Evolutionary conservation across 2,888 invertebrate genomes (phyloP), one percentile per base, ranked within the genome.

Genomic region (Drosophila helvetica): DNA sequence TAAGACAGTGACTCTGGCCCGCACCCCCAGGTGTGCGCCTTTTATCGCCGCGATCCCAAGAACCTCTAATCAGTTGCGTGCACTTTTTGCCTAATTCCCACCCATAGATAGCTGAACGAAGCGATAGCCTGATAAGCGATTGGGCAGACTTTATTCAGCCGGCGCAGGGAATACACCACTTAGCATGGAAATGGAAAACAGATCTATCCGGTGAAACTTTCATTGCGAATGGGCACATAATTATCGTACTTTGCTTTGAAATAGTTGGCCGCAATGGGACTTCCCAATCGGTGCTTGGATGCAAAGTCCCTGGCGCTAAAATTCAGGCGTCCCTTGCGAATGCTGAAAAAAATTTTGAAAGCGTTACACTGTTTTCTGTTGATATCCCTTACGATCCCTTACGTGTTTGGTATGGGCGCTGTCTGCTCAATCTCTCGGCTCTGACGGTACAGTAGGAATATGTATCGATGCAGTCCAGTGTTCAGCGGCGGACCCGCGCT

Each of bases 401-500:
- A 90, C 90, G 67, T 78, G 19, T 80, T 89, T 15, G 77, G 45
- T 57, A 89, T 88, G 22, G 74, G 67, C 50, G 67, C 72, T n/a
- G 78, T 38, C 1, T 78, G 66, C 7, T 79, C 71, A 6, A 83
- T 72, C 63, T 53, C 61, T 6, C 42, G 19, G 18, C 6, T 25
- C 85, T 97, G 97, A 82, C 95, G 94, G 92, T 95, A 97, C 0
- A 96, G 92, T 30, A 97, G 91, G 90, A 95, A 96, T n/a, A 96
- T 95, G 91, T 97, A 97, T 62, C 97, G 94, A 91, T 97, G 97
- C 9, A 94, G 93, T 10, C 94, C 96, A 4, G 96, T 95, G 27
- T 86, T 95, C 76, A 94, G 92, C n/a, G 97, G 97, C 0, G 98
- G 98, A 18, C 96, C 97, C 10, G 97, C 95, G 38, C 98, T 97